A percentile compares a stretch with the other conserved stretches of the same genome.
These are phyloP conservation scores for Solenopsis fugax DNA, from an alignment of 1,140 invertebrate species.

Conservation along the genomic window DNA sequence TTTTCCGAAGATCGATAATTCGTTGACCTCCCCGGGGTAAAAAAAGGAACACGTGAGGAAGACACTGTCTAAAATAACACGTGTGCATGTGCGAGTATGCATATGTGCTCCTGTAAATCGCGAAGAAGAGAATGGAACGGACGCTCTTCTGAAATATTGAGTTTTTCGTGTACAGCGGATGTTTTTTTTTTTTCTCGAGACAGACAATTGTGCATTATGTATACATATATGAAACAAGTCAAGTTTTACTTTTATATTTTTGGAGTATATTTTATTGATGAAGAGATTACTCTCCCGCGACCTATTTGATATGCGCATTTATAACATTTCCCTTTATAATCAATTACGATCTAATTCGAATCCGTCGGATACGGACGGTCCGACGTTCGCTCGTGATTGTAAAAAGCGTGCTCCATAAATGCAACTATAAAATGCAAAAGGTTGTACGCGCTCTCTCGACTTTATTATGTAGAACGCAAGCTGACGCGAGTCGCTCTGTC, in stretches of 20 bases:
- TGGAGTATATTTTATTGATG: not conserved
- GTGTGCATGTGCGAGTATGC: not conserved
- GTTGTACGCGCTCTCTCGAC: not conserved
- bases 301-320: not conserved
- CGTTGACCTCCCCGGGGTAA: not conserved
- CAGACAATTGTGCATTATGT: not conserved
- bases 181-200: not conserved
- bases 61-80: slow-evolving; percentile 12
- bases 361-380: too few relatives aligned
- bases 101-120: not conserved
- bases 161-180: not conserved
- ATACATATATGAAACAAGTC: not conserved
- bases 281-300: not conserved
- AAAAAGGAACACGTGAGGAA: not conserved
- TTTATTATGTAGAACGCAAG: slow-evolving; percentile 13
- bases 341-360: slow-evolving; percentile 30
- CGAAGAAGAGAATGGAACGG: not conserved
- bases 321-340: not conserved
- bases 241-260: not conserved
- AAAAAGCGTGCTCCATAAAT: not conserved
- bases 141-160: not conserved
- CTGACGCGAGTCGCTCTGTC: not conserved
- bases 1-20: slow-evolving; percentile 31
- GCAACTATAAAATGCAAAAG: slow-evolving; percentile 7
- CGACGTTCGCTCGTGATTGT: not conserved